Percentiles rank a stretch among this genome's conserved stretches.
Conservation (phyloP, 2,797 vertebrate genomes). For the Crypturellus tataupa region DNA sequence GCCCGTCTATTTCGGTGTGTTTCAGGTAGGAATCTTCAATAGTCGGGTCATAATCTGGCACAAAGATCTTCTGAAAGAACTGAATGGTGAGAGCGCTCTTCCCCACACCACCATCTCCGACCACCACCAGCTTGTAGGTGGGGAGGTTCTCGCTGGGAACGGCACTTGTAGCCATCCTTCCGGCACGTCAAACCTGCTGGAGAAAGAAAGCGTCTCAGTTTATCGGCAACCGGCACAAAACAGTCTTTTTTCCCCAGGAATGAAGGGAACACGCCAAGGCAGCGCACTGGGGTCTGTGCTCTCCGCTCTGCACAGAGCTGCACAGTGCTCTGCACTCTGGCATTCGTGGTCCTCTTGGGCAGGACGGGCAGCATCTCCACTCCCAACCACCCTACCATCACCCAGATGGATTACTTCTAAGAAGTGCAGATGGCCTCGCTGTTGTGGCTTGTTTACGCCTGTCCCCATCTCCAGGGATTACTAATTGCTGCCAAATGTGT, state of each 20-base stretch:
- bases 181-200: conserved; percentile 71
- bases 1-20: conserved; percentile 97
- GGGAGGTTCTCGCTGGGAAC: conserved; percentile 98
- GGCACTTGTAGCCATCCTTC: conserved; percentile 94
- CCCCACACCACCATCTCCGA: conserved; percentile 96
- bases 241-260: neutral
- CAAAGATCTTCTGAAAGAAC: conserved; percentile 99
- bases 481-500: neutral
- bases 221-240: neutral
- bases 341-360: neutral
- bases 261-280: neutral
- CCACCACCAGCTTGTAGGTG: conserved; percentile 98
- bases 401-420: neutral
- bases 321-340: neutral
- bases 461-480: neutral
- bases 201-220: conserved; percentile 30
- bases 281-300: neutral
- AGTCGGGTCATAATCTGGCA: conserved; percentile 98
- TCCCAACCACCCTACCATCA: neutral
- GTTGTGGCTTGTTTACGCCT: neutral
- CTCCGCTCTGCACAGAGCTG: too few species aligned
- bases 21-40: conserved; percentile 99
- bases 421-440: neutral
- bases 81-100: conserved; percentile 99
- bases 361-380: neutral